Evolutionary conservation across 2,888 invertebrate species (phyloP), one percentile per base, ranked within the genome.

Genomic region (Anaspis maculata): DNA sequence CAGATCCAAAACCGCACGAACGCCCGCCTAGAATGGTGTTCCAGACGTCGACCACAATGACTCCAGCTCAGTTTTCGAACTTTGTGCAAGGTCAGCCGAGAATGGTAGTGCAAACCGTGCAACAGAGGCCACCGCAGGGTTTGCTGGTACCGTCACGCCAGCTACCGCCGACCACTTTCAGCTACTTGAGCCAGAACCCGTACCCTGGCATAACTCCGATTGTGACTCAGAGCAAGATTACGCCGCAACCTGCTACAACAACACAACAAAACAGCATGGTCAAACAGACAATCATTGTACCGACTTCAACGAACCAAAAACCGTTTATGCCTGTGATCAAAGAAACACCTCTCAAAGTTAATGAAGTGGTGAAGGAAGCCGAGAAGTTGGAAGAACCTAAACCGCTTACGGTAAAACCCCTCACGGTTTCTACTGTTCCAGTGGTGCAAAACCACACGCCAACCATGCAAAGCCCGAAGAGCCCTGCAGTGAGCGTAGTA

Each of bases 21-120:
- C n/a, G n/a, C n/a, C n/a, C n/a, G n/a, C 66, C 70, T 27, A 69
- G 72, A 52, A 57, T 67, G 38, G 54, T 70, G 25, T 54, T 55
- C 34, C 57, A 57, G 31, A 40, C 54, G 4, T 28, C 37, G 21
- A 42, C 42, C 27, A 45, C 43, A 28, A 42, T n/a, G n/a, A n/a
- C n/a, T n/a, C n/a, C 44, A 12, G 27, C 52, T 16, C 47, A 48
- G 12, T 54, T 45, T 36, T 30, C 51, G n/a, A n/a, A n/a, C 25
- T 55, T 50, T 33, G 35, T 45, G 19, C 53, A 45, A 15, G 41
- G 48, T 30, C 48, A 46, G 24, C 44, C 52, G 5, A 47, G 50
- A 24, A 53, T 58, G 54, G 32, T 57, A 15, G 38, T 55, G n/a
- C 54, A 50, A 42, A 47, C 49, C 13, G 44, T 49, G 26, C 38